Base-by-base conservation (phyloP, 2,888 invertebrate genomes). In the Vannuccia rotundouncinata region DNA sequence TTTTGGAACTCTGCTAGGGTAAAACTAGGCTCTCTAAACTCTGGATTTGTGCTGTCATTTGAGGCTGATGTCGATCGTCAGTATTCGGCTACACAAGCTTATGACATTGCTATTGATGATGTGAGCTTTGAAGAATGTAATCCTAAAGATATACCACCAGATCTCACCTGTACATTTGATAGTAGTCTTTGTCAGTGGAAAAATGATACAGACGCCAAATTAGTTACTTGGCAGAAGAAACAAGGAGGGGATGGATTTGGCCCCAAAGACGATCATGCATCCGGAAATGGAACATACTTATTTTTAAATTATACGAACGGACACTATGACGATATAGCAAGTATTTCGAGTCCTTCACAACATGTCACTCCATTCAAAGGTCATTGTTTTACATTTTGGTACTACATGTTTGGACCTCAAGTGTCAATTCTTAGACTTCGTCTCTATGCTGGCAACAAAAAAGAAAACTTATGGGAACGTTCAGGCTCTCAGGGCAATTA, bases 91-190 rank as follows among this genome's bases (percentile, higher is more conserved):
- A 66, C 27, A 10, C 22, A 17, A 29, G 5, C 29, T 1, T 84
- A 84, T 29, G 84, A 84, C 80, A 85, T 85, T 31, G 85, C 85
- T 22, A 77, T 85, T 28, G 85, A 85, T 82, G 85, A 85, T 79
- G 81, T 85, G 31, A 78, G 79, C 22, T 85, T 83, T 78, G 83
- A 84, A 5, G 79, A 82, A 31, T 84, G 84, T 5, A 84, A 83
- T 30, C 83, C 83, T 28, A 59, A 80, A 2, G 76, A 31, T 10
- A 17, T 29, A 28, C 0, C 59, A 13, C 78, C 82, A 81, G 30
- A 79, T 82, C 0, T 83, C 81, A 85, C 85, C 82, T 86, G 86
- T 81, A 82, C 83, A 79, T 86, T 86, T 83, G 85, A 86, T 81
- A 80, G 66, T 59, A 82, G 82, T 27, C 74, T 84, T 22, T 86